These are phyloP conservation scores for Mizuhopecten yessoensis DNA, from an alignment of 1,140 invertebrate genomes.

Conservation along the genomic window DNA sequence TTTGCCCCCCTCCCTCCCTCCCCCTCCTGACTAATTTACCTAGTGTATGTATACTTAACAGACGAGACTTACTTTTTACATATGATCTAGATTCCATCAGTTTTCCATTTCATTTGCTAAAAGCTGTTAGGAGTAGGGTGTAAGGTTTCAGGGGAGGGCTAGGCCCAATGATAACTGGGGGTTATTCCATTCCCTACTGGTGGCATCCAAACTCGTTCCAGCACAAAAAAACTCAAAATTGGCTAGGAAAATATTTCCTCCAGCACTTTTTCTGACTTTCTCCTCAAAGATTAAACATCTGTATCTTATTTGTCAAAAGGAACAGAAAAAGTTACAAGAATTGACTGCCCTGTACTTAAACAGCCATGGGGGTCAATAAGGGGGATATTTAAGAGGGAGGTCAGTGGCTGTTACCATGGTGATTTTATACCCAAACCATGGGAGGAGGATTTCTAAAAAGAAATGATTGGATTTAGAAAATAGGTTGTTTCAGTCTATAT, in stretches of 20 bases:
- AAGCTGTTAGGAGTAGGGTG: constrained; percentile 6
- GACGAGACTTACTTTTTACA: constrained; percentile 33
- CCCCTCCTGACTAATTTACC: neutral
- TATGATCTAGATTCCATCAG: constrained; percentile 24
- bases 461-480: no score
- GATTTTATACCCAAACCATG: no score
- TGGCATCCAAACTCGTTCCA: neutral
- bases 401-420: no score
- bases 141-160: neutral
- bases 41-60: neutral
- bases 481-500: no score
- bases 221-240: neutral
- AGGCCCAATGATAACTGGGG: neutral
- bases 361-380: constrained; percentile 1
- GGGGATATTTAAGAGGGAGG: neutral
- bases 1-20: neutral
- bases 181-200: constrained; percentile 21
- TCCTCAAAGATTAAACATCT: neutral
- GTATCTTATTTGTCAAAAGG: constrained; percentile 9
- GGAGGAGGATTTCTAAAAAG: no score
- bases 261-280: neutral
- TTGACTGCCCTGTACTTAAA: constrained; percentile 20
- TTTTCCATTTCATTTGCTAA: constrained; percentile 39
- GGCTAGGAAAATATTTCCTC: constrained; percentile 27
- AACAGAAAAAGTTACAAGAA: constrained; percentile 34